These are phyloP conservation scores for Steromphala cineraria DNA, from an alignment of 2,888 invertebrate genomes.

Conservation along the genomic window DNA sequence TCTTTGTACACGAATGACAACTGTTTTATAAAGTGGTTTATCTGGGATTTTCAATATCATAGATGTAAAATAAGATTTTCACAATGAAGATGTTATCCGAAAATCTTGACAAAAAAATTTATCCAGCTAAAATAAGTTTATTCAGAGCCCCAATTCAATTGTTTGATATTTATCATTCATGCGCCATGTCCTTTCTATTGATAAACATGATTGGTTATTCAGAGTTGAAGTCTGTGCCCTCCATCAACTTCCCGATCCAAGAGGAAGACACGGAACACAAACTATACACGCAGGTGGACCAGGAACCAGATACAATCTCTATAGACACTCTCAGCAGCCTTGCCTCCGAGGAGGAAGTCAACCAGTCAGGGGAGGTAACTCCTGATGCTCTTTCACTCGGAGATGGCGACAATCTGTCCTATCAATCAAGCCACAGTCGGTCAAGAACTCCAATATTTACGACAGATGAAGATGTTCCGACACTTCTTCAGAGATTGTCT, in stretches of 20 bases:
- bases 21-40: too few relatives aligned
- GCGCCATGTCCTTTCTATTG: too few relatives aligned
- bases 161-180: too few relatives aligned
- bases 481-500: conserved; percentile 41
- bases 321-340: conserved; percentile 37
- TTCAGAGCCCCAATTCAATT: too few relatives aligned
- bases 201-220: too few relatives aligned
- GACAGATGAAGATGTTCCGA: conserved; percentile 28
- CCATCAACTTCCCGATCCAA: not conserved
- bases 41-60: too few relatives aligned
- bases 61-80: too few relatives aligned
- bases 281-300: conserved; percentile 18
- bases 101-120: too few relatives aligned
- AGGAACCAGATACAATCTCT: conserved; percentile 32
- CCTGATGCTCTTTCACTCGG: conserved; percentile 1
- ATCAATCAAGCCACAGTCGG: not conserved
- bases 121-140: too few relatives aligned
- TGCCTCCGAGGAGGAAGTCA: conserved; percentile 28
- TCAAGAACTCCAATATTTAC: not conserved
- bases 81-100: too few relatives aligned
- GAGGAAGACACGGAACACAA: not conserved
- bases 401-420: conserved; percentile 1
- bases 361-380: not conserved
- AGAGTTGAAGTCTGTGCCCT: not conserved
- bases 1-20: too few relatives aligned